A percentile compares a stretch with the other conserved stretches of the same genome.
Evolutionary conservation across 1,140 invertebrate genomes (phyloP).

Genomic region (Formica selysi): DNA sequence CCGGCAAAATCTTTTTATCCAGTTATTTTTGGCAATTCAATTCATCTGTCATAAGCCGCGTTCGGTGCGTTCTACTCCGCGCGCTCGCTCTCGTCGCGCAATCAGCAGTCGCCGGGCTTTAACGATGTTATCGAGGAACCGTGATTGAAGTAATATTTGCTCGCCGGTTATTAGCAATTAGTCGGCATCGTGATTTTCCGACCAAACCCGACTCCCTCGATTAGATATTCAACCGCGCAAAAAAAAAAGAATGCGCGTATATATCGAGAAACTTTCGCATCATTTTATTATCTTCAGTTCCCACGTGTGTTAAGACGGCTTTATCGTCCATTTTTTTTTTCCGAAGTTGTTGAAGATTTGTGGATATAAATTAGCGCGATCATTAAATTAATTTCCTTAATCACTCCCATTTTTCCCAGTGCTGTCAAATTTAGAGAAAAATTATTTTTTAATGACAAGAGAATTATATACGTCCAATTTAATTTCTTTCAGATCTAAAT

Average conservation of each 20-base stretch:
- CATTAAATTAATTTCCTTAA: neutral
- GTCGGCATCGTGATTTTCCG: slow-evolving; percentile 62
- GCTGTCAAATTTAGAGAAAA: neutral
- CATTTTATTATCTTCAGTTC: slow-evolving; percentile 29
- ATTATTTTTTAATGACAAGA: neutral
- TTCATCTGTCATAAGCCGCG: slow-evolving; percentile 69
- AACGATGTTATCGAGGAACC: slow-evolving; percentile 74
- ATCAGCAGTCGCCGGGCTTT: slow-evolving; percentile 70
- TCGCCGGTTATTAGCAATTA: slow-evolving; percentile 76
- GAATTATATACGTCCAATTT: neutral
- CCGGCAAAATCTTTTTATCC: slow-evolving; percentile 67
- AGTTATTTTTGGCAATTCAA: slow-evolving; percentile 74
- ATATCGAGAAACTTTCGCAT: slow-evolving; percentile 20
- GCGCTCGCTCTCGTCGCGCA: slow-evolving; percentile 61
- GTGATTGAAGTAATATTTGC: slow-evolving; percentile 76
- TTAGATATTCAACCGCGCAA: slow-evolving; percentile 24
- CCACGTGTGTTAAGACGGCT: neutral
- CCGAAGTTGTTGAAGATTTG: neutral
- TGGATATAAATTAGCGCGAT: too few relatives aligned
- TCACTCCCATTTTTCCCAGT: neutral
- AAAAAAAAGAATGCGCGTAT: neutral
- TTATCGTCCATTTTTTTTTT: neutral
- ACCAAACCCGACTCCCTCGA: slow-evolving; percentile 59
- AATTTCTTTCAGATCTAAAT: slow-evolving; percentile 8
- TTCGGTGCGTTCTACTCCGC: slow-evolving; percentile 21